Percentiles rank a stretch among this genome's conserved stretches.
Conservation (phyloP, 2,113 vertebrate species). For the Atractosteus spatula region DNA sequence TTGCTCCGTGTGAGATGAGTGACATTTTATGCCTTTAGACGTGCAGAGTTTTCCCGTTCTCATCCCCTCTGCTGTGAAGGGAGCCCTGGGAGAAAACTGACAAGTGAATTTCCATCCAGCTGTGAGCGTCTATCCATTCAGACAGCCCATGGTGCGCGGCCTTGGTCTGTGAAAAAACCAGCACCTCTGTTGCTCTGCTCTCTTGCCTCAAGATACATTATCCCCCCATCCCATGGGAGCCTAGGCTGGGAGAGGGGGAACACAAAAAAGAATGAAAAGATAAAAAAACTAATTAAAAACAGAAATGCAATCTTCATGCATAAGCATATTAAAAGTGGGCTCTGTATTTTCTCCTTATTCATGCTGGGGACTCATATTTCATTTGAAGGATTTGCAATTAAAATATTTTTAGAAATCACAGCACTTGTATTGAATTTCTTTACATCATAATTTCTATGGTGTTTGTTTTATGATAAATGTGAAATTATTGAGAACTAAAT, state of each 20-base stretch:
- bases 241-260: not conserved
- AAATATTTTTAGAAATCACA: too few relatives aligned
- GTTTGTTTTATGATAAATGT: too few relatives aligned
- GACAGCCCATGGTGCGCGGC: conserved; percentile 3
- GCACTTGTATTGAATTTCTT: too few relatives aligned
- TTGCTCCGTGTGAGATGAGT: not conserved
- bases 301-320: too few relatives aligned
- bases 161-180: conserved; percentile 3
- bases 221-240: not conserved
- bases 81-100: conserved; percentile 7
- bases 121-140: conserved; percentile 11
- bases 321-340: too few relatives aligned
- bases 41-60: not conserved
- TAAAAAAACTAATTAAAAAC: not conserved
- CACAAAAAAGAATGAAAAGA: not conserved
- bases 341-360: too few relatives aligned
- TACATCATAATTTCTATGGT: too few relatives aligned
- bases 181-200: not conserved
- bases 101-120: conserved; percentile 5
- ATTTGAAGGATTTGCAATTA: too few relatives aligned
- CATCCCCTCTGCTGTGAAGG: not conserved
- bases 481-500: too few relatives aligned
- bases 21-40: not conserved
- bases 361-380: too few relatives aligned
- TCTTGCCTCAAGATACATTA: conserved; percentile 4